A percentile compares a stretch with the other conserved stretches of the same genome.
These are phyloP conservation scores for Escarpia spicata DNA, from an alignment of 2,888 invertebrate genomes.

Conservation along the genomic window DNA sequence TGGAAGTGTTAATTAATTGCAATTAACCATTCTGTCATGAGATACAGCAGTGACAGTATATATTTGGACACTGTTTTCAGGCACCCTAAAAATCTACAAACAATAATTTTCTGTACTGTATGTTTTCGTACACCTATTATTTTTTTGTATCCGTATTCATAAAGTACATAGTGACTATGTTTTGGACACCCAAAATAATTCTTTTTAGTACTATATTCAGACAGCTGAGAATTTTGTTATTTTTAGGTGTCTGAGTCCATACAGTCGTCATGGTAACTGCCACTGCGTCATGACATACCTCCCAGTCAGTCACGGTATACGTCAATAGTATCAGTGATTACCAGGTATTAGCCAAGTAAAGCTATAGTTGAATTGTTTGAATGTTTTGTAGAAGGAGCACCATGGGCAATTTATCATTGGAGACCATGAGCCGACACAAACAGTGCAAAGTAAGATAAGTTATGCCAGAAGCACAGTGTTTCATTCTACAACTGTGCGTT, in stretches of 20 bases:
- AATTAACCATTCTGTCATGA: background rate
- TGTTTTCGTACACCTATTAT: too few species aligned
- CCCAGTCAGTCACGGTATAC: background rate
- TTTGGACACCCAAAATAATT: too few species aligned
- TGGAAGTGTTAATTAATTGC: background rate
- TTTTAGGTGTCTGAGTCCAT: background rate
- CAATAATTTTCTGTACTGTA: too few species aligned
- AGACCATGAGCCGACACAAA: slow-evolving; percentile 42
- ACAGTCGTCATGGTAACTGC: too few species aligned
- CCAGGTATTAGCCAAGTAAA: background rate
- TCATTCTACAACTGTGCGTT: background rate
- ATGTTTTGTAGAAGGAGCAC: slow-evolving; percentile 51
- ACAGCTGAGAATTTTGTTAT: background rate
- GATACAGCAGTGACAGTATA: background rate
- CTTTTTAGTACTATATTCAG: too few species aligned
- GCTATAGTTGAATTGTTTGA: background rate
- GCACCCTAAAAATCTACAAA: too few species aligned
- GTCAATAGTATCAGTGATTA: background rate
- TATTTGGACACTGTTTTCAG: too few species aligned
- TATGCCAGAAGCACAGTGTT: background rate
- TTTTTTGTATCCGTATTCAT: too few species aligned
- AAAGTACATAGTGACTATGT: too few species aligned
- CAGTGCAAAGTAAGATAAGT: background rate
- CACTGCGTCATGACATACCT: background rate
- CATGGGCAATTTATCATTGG: slow-evolving; percentile 58